Evolutionary conservation across 2,888 invertebrate species (phyloP).

Genomic region (Nemoura dubitans): DNA sequence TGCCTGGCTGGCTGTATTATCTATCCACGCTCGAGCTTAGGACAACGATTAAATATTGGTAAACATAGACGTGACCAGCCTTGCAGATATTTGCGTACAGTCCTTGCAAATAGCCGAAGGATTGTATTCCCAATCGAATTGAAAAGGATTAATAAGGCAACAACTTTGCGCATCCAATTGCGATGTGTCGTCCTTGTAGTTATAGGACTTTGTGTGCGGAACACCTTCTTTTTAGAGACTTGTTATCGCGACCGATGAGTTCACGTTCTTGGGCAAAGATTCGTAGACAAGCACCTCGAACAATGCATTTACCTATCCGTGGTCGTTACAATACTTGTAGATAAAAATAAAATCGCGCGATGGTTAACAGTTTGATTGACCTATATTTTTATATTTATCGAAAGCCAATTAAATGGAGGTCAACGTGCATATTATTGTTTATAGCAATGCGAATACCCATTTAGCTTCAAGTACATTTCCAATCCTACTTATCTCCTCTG

Average conservation of each 20-base stretch:
- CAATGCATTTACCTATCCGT: background rate
- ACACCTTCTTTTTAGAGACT: background rate
- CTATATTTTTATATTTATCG: slow-evolving; percentile 22
- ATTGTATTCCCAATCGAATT: background rate
- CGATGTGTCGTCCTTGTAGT: background rate
- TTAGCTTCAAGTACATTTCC: background rate
- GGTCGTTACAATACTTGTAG: background rate
- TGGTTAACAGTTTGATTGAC: background rate
- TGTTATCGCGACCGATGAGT: background rate
- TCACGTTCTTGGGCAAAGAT: background rate
- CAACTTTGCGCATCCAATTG: background rate
- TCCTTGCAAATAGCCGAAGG: slow-evolving; percentile 14
- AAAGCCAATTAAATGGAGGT: slow-evolving; percentile 23
- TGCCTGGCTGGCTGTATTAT: background rate
- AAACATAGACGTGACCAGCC: slow-evolving; percentile 35
- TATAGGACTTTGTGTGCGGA: background rate
- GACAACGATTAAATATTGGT: slow-evolving; percentile 33
- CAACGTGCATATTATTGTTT: slow-evolving; percentile 7
- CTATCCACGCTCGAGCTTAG: background rate
- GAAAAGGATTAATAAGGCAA: background rate
- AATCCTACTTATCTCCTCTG: background rate
- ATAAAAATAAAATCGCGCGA: background rate
- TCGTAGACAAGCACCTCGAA: background rate
- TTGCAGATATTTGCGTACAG: slow-evolving; percentile 33
- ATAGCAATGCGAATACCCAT: background rate